Base-by-base conservation (phyloP, 37 sponge, comb jelly and placozoan species). In the Ianthella basta region DNA sequence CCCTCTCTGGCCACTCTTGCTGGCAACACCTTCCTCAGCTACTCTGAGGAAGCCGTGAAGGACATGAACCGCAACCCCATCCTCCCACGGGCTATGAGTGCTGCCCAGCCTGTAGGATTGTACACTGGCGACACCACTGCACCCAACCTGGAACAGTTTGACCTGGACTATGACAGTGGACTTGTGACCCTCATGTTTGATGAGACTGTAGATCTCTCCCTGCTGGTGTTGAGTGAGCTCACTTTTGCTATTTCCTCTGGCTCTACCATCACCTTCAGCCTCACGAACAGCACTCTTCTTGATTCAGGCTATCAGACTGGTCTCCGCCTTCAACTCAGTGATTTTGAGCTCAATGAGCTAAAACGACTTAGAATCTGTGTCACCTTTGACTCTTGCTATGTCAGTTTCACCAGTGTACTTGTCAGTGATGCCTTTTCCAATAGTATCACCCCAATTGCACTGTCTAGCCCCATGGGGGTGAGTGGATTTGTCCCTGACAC, bases 11-110 rank as follows among this genome's bases (percentile, higher is more conserved):
- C 95, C n/a, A 77, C 92, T 19, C 24, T 56, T 16, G 40, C 66
- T 35, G 70, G 85, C 32, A 87, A 91, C 77, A 96, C 97, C 35
- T 94, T 86, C 80, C 79, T 96, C 72, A 89, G 90, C 77, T 82
- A 91, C 78, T 89, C 92, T 8, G 72, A 87, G 15, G 60, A 40
- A 13, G 82, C 91, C 57, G 84, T 96, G 16, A 19, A 40, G 32
- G 94, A 93, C 66, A 96, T 92, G 92, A 89, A 85, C 59, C 56
- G 59, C n/a, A 94, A 94, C 41, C 4, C 10, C 36, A 80, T 94
- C 0, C 39, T 79, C 21, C 82, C 90, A 4, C 39, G 75, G 18
- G 72, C 88, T 0, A 93, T 89, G 94, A 89, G 72, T 30, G 54
- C 80, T 75, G 94, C 90, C 8, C 24, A 36, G 57, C 29, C 60